Base-by-base conservation (phyloP, 2,888 invertebrate species). In the Andrena camellia region DNA sequence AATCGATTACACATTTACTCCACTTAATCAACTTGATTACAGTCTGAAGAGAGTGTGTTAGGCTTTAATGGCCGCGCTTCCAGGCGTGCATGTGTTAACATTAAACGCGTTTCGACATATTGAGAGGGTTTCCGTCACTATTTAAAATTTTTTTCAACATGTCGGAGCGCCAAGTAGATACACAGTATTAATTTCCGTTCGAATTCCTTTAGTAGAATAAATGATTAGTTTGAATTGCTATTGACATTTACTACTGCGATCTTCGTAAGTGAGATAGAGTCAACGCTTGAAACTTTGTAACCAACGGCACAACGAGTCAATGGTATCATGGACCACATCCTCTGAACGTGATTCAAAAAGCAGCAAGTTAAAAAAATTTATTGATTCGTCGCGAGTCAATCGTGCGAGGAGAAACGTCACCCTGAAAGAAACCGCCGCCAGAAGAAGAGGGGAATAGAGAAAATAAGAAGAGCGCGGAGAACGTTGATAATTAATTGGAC, bases 1-100 rank as follows among this genome's bases (percentile, higher is more conserved):
- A 79, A 86, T 86, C 86, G 84, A 86, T 86, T 70, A 57, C 29
- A 73, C 71, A 72, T 29, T 78, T 72, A 64, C 48, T 29, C 57
- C 52, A n/a, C 35, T 75, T 63, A 62, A 75, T 69, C 68, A 64
- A 78, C 70, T 66, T 8, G 62, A 81, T 76, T 60, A 68, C 62
- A 23, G 26, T 70, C 33, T 8, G 54, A 77, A 59, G 26, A 71
- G 50, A 33, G 68, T 66, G 68, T 59, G 54, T 48, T 68, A 62
- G 67, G 52, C 29, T 66, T 60, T 60, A 35, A 57, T 42, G 20
- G 59, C 29, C 17, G 70, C 13, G 17, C 23, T 29, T 62, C 17
- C 26, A 42, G 35, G 26, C 50, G 5, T 17, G n/a, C 59, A 60
- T 68, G 59, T 68, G 31, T 74, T 48, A 23, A 26, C 57, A 57